These are phyloP conservation scores for Paelopatides confundens DNA, from an alignment of 53 echinoderm and acorn worm species.

Conservation along the genomic window DNA sequence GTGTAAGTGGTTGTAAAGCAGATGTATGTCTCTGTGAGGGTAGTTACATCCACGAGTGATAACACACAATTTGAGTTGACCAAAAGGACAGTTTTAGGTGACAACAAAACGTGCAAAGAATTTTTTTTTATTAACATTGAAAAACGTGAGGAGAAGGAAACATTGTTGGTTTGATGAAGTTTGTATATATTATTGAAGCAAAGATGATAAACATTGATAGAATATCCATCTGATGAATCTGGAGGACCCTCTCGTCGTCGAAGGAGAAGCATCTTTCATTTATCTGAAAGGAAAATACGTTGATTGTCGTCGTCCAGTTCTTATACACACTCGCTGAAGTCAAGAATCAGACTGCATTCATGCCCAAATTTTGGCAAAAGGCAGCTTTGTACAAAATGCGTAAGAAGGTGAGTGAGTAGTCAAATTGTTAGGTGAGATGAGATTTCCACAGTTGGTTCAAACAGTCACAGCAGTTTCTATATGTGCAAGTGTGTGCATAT, in stretches of 20 bases:
- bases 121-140: neutral
- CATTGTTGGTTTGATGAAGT: neutral
- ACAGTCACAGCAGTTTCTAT: no score
- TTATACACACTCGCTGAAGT: neutral
- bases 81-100: constrained; percentile 12
- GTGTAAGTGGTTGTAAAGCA: neutral
- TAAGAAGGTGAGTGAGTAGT: constrained; percentile 34
- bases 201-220: neutral
- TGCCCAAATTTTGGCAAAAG: constrained; percentile 44
- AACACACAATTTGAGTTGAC: neutral
- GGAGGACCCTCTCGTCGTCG: neutral
- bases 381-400: constrained; percentile 46
- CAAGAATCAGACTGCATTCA: neutral
- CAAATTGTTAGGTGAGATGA: neutral
- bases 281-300: neutral
- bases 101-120: no score
- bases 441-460: no score
- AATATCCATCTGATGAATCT: neutral
- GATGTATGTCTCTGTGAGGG: neutral
- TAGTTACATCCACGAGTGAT: neutral
- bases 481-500: no score
- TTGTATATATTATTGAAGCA: neutral
- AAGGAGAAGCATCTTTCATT: neutral
- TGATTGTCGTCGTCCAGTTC: neutral
- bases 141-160: neutral